Evolutionary conservation across 2,888 invertebrate species (phyloP), one percentile per base, ranked within the genome.

Genomic region (Platycheirus rosarum): DNA sequence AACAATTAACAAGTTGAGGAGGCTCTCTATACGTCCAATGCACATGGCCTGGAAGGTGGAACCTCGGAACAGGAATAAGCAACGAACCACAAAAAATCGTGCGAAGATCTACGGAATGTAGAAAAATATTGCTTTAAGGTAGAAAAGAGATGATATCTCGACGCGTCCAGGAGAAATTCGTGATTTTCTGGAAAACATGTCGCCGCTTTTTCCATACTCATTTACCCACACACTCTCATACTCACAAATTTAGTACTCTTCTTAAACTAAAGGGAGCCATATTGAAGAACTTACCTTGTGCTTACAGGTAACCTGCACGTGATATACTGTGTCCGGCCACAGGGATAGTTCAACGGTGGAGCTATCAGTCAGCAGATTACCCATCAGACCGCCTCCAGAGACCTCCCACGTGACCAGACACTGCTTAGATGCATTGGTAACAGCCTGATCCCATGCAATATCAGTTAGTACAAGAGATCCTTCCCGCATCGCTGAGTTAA

Each of bases 381-480:
- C 95, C 91, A 95, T 95, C 78, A 96, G 91, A 84, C 95, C 95
- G 85, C 95, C 95, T 74, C 95, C 95, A 87, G 94, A 94, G 68
- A 95, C 94, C 92, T 96, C 95, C 95, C 95, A 96, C 80, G 95
- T 95, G 63, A 96, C 95, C 87, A 95, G 92, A 90, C 95, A 95
- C 75, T 95, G 88, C 69, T 87, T 87, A 55, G 88, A 87, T 85
- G 87, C 86, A 86, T 87, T 87, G 84, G 87, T 87, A 76, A 88
- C 87, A 55, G 87, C 87, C 85, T 87, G 87, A 85, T 88, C 88
- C 88, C 88, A 88, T 62, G 86, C 87, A 84, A 88, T 87, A 84
- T 87, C 87, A 37, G 87, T 87, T 79, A 87, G 85, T 77, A 88
- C 87, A 40, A 88, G 84, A 55, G 88, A 87, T 62, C 87, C 88